phyloP scores from a whole-genome alignment of 2,797 vertebrate genomes.

The Periparus ater region DNA sequence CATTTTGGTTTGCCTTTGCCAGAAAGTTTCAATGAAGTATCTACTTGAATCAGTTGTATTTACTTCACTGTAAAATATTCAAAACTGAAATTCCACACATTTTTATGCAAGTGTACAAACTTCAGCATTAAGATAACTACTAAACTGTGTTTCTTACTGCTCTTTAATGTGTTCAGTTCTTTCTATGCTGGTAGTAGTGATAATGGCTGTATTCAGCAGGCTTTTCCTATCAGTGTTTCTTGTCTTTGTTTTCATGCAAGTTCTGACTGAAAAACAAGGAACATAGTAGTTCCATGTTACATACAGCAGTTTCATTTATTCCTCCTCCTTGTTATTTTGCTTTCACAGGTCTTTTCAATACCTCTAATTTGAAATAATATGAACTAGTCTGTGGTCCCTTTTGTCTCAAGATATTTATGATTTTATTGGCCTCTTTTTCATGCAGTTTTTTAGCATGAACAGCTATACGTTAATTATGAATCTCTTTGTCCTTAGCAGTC shows the following conservation, averaged over 20 bases:
- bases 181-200: neutral
- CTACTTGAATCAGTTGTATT: neutral
- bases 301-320: neutral
- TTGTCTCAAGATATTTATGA: neutral
- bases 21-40: neutral
- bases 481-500: neutral
- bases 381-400: neutral
- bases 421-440: neutral
- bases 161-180: neutral
- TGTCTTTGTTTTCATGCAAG: neutral
- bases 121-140: neutral
- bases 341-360: neutral
- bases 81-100: neutral
- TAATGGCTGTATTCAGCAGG: neutral
- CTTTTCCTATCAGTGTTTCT: neutral
- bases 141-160: neutral
- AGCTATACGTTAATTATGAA: neutral
- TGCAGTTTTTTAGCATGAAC: neutral
- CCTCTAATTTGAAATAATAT: neutral
- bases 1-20: neutral
- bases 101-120: neutral
- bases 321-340: neutral
- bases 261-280: neutral
- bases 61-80: neutral
- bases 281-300: neutral